Evolutionary conservation across 2,888 invertebrate species (phyloP), one percentile per base, ranked within the genome.

Genomic region (Aproaerema taeniolella): DNA sequence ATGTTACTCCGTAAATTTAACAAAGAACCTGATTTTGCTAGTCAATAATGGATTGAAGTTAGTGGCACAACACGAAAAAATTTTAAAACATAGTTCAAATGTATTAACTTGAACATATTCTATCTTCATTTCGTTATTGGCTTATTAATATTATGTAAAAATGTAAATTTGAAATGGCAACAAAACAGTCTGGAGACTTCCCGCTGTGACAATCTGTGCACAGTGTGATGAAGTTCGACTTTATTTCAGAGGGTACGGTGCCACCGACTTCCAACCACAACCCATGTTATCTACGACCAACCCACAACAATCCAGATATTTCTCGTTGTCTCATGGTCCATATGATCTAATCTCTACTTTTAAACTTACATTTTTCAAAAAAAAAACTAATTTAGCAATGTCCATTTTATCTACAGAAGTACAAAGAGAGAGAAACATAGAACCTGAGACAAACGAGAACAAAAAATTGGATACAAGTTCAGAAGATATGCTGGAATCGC

Each of bases 291-390:
- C 85, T 76, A 52, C 85, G 82, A 53, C 82, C 86, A 62, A 87
- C 87, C 55, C 87, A 87, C 86, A 86, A 85, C 83, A 88, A 89
- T 65, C 89, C 89, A 65, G 89, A 89, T 72, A 87, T 88, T 70
- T 88, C 89, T 74, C 88, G 89, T 72, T 88, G 89, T 82, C 87
- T 89, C 79, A 89, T 89, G 89, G 89, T 87, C 67, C 89, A 89
- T 74, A 89, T 89, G 83, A 87, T 89, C 62, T 89, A 88, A 81
- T 65, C 61, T 71, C 64, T 61, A 39, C 35, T 45, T 42, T 26
- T 48, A 56, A 60, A 57, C n/a, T n/a, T 39, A 56, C 49, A 55
- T 45, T 42, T 55, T 50, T 47, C 55, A 52, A 47, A 53, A 46
- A 26, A 53, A 45, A 58, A 50, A 67, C 67, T 81, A 72, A 81